phyloP scores from a whole-genome alignment of 2,113 vertebrate genomes.

The Pterocles burchelli region DNA sequence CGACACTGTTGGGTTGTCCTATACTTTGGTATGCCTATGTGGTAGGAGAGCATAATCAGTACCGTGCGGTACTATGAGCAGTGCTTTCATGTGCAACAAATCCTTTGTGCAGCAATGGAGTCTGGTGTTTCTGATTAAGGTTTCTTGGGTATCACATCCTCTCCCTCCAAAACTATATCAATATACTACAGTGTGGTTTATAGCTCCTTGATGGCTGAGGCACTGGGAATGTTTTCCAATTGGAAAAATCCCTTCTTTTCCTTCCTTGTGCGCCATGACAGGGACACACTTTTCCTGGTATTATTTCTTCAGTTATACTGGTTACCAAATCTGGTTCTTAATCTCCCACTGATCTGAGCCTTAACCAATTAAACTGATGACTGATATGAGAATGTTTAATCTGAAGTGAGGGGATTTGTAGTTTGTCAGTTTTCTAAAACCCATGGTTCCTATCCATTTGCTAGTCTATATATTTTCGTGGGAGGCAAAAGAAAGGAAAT shows the following conservation, averaged over 20 bases:
- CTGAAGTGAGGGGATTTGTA: not conserved
- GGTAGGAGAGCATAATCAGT: not conserved
- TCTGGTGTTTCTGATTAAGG: not conserved
- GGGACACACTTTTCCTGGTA: not conserved
- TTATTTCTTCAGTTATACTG: not conserved
- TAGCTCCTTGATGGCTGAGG: not conserved
- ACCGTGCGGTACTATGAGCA: accelerated
- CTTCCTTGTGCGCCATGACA: not conserved
- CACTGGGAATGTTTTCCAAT: not conserved
- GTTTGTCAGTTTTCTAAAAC: not conserved
- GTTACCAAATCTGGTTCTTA: not conserved
- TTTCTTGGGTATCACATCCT: not conserved
- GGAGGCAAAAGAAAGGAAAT: not conserved
- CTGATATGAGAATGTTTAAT: not conserved
- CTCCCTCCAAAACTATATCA: accelerated
- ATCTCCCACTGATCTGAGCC: not conserved
- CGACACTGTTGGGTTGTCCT: not conserved
- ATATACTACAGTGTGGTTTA: not conserved
- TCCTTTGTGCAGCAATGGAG: not conserved
- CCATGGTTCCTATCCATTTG: not conserved
- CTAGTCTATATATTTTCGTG: not conserved
- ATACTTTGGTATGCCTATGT: not conserved
- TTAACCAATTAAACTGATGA: not conserved
- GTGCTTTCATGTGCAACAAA: not conserved
- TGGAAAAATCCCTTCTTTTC: not conserved